Evolutionary conservation across 92 coral and sea anemone species (phyloP), one percentile per base, ranked within the genome.

Genomic region (Parazoanthus swiftii): DNA sequence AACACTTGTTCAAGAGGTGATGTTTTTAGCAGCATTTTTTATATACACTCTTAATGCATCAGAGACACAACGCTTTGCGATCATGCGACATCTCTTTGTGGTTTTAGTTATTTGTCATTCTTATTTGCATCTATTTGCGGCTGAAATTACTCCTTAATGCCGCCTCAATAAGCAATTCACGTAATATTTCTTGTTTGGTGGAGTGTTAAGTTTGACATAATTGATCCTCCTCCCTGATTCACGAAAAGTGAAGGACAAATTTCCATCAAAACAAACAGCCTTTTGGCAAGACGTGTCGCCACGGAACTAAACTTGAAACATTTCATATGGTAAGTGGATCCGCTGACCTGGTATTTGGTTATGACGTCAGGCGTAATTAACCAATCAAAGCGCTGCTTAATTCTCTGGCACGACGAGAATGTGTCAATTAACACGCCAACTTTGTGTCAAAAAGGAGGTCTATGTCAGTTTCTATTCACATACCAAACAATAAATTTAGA

Each of bases 381-480:
- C 98, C 98, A 95, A 93, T 95, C 93, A 85, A 50, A 85, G 74
- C 20, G 48, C 87, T 70, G 79, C 44, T 84, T 84, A 84, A 84
- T 71, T 84, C 87, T 43, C 71, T 84, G 92, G 98, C 90, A 95
- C 92, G 96, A 85, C 79, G 84, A 89, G 90, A 90, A 95, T 95
- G 98, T 93, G 98, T 92, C 98, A 95, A 93, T 95, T 93, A 84
- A 84, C 87, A 93, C 86, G 90, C 93, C 91, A 92, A 89, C 92
- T 90, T 90, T 75, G 82, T 93, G 94, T 92, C 88, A 71, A 56
- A 90, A 91, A 93, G 95, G 92, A 87, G 94, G 96, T 78, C 85
- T 77, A 85, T 91, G 91, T 86, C 89, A 90, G 76, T 78, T 91
- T 71, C 93, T 85, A 88, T 80, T 86, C 93, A 89, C 91, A 91